These are phyloP conservation scores for Malurus leucopterus DNA, from an alignment of 2,797 vertebrate genomes.

Conservation along the genomic window DNA sequence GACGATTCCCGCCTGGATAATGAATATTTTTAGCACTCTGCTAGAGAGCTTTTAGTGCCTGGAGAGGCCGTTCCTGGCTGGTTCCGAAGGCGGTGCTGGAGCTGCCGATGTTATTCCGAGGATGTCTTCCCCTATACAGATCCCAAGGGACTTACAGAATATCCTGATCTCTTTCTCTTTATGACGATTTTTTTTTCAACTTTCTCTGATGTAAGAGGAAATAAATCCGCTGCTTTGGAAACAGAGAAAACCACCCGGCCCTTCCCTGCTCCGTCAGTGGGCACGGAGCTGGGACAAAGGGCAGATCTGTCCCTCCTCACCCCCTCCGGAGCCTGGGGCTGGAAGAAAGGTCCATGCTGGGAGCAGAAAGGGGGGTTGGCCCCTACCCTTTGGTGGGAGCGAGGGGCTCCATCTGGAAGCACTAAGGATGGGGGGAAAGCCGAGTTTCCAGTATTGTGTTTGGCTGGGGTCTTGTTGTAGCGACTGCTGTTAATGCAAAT, in stretches of 20 bases:
- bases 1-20: constrained; percentile 9
- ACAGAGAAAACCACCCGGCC: neutral
- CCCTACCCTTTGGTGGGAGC: neutral
- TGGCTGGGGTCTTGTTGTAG: constrained; percentile 49
- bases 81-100: neutral
- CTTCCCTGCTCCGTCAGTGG: accelerated
- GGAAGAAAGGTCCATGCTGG: neutral
- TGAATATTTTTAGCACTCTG: constrained; percentile 38
- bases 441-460: constrained; percentile 41
- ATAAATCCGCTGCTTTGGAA: neutral
- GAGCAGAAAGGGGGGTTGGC: neutral
- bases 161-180: constrained; percentile 19
- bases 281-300: neutral
- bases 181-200: neutral
- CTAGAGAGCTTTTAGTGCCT: neutral
- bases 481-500: constrained; percentile 60
- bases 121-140: constrained; percentile 31
- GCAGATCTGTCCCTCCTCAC: neutral
- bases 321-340: neutral
- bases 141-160: neutral
- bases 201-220: constrained; percentile 44
- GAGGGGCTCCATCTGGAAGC: constrained; percentile 54
- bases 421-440: constrained; percentile 20
- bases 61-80: neutral
- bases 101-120: constrained; percentile 24